Base-by-base conservation (phyloP, 1,140 invertebrate species). In the Bombus difficillimus region DNA sequence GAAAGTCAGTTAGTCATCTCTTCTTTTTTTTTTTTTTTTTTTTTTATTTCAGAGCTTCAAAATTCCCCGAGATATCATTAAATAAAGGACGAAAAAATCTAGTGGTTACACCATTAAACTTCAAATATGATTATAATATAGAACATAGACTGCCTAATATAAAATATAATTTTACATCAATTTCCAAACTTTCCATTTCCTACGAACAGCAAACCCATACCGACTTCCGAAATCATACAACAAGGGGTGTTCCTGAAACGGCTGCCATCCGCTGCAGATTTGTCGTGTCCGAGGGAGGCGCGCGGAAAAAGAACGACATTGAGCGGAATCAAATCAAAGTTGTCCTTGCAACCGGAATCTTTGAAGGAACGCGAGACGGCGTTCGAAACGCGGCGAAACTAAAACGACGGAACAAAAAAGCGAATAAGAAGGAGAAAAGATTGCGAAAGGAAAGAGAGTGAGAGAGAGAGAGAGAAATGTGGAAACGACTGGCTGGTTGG, bases 241-340 rank as follows among this genome's bases (percentile, higher is more conserved):
- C 75, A 72, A 74, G 59, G 78, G 47, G 80, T n/a, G 59, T 83
- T 73, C 22, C 47, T 8, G 12, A 66, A 85, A 57, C 47, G 64
- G 74, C 59, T 68, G 25, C 37, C 68, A 41, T 75, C 32, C 57
- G 32, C 43, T 39, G 57, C 74, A 68, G 76, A 85, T 62, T 69
- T 64, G 43, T 77, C 81, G 84, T 76, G 76, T 64, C 32, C 47
- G 32, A 41, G 68, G 39, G 43, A 37, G 78, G 84, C 74, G 85
- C 83, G 57, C 10, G 82, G 78, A 77, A 84, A 78, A 81, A 74
- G 83, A 88, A 84, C 77, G 77, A 89, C 88, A 71, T 86, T 89
- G 89, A 86, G 76, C 73, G 83, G 86, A 93, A 94, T 94, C 93
- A 91, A 94, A 94, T 94, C 93, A 93, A 94, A 94, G 90, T 93